Evolutionary conservation across 2,888 invertebrate species (phyloP), one percentile per base, ranked within the genome.

Genomic region (Encarsia formosa): DNA sequence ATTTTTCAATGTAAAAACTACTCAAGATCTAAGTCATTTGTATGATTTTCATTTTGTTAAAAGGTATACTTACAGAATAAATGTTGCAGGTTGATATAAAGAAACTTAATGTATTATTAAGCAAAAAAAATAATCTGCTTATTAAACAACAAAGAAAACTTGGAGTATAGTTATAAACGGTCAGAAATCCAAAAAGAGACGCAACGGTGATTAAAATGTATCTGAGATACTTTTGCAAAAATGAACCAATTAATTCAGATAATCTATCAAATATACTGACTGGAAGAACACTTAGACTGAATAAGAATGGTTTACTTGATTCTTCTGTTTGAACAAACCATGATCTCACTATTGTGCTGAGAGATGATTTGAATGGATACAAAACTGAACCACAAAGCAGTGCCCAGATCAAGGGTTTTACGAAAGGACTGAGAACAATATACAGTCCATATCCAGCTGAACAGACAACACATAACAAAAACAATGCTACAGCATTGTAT

Each of bases 321-420:
- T 81, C 79, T 65, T 88, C 86, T 35, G 87, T 70, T 47, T 78
- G 76, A 64, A 82, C 79, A 67, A 92, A 86, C 93, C 94, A 94
- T 59, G 82, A 80, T 63, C 87, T 84, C 19, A 92, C 79, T 55
- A 82, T 77, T 54, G 84, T 83, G 0, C 92, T 85, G 38, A 96
- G 74, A 49, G 83, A 85, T 56, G 87, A 82, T 74, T 98, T 98
- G 67, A 95, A 87, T 0, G 98, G 98, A 74, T 95, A 93, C n/a
- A 98, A 79, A 32, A 96, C 88, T 1, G 96, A 94, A n/a, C 99
- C 99, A 65, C 95, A 91, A 26, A 99, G 78, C 50, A 95, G 78
- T 1, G 98, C 96, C 98, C 98, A 99, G 62, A 97, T 81, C 47
- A 99, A 75, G 0, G 98, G 96, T 61, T 91, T 88, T 29, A 98